Evolutionary conservation across 2,113 vertebrate genomes (phyloP).

Genomic region (Oostethus manadensis): DNA sequence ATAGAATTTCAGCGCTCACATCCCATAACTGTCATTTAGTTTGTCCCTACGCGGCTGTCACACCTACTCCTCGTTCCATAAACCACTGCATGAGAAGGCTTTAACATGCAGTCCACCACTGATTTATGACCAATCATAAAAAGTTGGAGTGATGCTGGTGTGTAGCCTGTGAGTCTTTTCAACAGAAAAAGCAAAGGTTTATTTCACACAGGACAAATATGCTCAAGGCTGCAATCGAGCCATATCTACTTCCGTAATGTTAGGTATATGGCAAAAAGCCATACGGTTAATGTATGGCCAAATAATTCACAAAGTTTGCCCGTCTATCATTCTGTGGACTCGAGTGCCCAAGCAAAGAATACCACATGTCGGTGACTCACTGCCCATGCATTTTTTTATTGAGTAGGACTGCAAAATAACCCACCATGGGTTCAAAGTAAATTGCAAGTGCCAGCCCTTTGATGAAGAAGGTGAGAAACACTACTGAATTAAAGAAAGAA

Average conservation of each 20-base stretch:
- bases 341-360: no score
- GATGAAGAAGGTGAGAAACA: no score
- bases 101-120: constrained; percentile 27
- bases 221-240: constrained; percentile 6
- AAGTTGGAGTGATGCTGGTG: constrained; percentile 8
- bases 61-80: constrained; percentile 41
- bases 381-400: no score
- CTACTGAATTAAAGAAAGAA: no score
- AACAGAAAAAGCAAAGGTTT: constrained; percentile 10
- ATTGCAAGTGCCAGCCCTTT: no score
- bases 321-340: no score
- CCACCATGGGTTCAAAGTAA: no score
- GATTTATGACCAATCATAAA: constrained; percentile 42
- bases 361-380: no score
- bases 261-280: background rate
- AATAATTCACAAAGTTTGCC: no score
- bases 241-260: constrained; percentile 10
- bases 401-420: no score
- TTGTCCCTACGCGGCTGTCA: constrained; percentile 42
- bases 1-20: constrained; percentile 27
- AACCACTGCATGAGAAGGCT: constrained; percentile 22
- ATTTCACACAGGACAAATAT: constrained; percentile 20
- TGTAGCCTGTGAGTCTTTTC: constrained; percentile 14
- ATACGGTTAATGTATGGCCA: no score
- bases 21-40: constrained; percentile 33